Evolutionary conservation across 2,888 invertebrate genomes (phyloP), one percentile per base, ranked within the genome.

Genomic region (Cyclophora albipunctata): DNA sequence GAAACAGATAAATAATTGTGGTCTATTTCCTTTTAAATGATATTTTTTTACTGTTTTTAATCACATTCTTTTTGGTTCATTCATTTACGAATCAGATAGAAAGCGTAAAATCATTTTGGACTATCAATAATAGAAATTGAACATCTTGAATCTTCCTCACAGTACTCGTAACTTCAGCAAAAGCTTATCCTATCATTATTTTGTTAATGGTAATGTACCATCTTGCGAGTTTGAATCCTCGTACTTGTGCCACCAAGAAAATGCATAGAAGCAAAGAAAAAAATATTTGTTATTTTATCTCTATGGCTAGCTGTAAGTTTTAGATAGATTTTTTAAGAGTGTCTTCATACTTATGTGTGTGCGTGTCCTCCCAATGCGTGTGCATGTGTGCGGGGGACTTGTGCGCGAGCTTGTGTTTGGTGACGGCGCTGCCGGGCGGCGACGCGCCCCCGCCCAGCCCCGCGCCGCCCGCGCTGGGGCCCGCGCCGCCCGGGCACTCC

Each of bases 321-420:
- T n/a, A n/a, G n/a, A n/a, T n/a, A n/a, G n/a, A n/a, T n/a, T n/a
- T n/a, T 20, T 20, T 20, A 20, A 20, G 20, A 1, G 20, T 20
- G 20, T 20, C 20, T 20, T 1, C 20, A 2, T 20, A 20, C 66
- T 69, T 70, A 54, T 56, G 52, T 3, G 63, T 63, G 46, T 67
- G 48, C 0, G 89, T 86, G 66, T 94, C 94, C 65, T 94, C 94
- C 90, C 94, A 93, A 59, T 94, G 94, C 49, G 75, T 76, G 63
- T 75, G 64, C 84, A 83, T 63, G 75, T 82, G 74, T 64, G 81
- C 70, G 67, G 88, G 65, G 51, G 86, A 77, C 83, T 90, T 71
- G 80, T 75, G 73, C 56, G 63, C 49, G 67, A 57, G 49, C 66
- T 69, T 49, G 71, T 58, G 60, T 62, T 45, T 69, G 54, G 55